phyloP scores from a whole-genome alignment of 2,888 invertebrate genomes.

The Patella pellucida region DNA sequence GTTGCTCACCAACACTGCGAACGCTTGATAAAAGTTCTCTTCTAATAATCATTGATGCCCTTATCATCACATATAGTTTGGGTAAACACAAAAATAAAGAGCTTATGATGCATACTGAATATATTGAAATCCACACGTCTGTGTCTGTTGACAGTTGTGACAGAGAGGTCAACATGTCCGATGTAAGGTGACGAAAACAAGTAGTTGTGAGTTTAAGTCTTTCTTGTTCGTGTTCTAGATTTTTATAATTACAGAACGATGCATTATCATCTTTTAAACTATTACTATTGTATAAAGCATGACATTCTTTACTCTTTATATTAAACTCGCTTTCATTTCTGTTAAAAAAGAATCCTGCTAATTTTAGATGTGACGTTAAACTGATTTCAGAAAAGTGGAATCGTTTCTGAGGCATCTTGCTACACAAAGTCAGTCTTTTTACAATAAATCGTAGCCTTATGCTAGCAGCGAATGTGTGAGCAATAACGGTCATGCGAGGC shows the following conservation, averaged over 20 bases:
- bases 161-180: not conserved
- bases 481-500: not conserved
- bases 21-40: not conserved
- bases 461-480: not conserved
- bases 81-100: too few relatives aligned
- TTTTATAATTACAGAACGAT: not conserved
- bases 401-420: not conserved
- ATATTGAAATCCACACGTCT: too few relatives aligned
- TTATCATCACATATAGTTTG: too few relatives aligned
- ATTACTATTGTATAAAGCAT: not conserved
- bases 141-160: too few relatives aligned
- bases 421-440: not conserved
- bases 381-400: not conserved
- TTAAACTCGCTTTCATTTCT: not conserved
- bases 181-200: not conserved
- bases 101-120: too few relatives aligned
- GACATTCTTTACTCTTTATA: not conserved
- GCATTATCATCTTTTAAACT: not conserved
- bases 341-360: not conserved
- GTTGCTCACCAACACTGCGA: not conserved
- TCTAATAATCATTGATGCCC: too few relatives aligned
- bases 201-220: not conserved
- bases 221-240: not conserved
- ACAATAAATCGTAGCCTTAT: not conserved
- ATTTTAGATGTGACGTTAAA: not conserved